These are phyloP conservation scores for Litocranius walleri DNA, from an alignment of 2,113 vertebrate genomes.

Conservation along the genomic window DNA sequence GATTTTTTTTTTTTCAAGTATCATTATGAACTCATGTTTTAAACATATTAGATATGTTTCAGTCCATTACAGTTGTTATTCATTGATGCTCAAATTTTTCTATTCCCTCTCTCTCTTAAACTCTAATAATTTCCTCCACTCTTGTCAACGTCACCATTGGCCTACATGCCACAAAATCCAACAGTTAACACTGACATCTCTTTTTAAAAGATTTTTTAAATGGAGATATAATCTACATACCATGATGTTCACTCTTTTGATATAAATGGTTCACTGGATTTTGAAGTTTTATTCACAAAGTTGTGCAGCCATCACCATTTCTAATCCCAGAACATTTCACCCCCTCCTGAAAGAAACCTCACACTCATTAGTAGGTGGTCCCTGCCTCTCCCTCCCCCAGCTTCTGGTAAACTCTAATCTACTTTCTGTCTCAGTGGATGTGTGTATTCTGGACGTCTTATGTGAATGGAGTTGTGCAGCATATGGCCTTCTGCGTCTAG, in stretches of 20 bases:
- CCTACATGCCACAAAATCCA: neutral
- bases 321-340: neutral
- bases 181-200: neutral
- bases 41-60: neutral
- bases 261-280: neutral
- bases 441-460: neutral
- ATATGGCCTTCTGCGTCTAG: neutral
- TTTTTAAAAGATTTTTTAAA: neutral
- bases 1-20: neutral
- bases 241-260: neutral
- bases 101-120: neutral
- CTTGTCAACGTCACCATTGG: neutral
- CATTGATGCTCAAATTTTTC: neutral
- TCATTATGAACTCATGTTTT: neutral
- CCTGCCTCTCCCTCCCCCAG: neutral
- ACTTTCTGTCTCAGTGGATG: neutral
- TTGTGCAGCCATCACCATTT: neutral
- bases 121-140: no score
- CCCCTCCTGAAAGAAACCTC: neutral
- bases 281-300: neutral
- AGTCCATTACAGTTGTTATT: neutral
- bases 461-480: neutral
- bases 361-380: neutral
- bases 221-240: neutral
- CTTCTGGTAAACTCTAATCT: neutral